A percentile compares a stretch with the other conserved stretches of the same genome.
Conservation (phyloP, 2,888 invertebrate species). For the Panzeria rudis region DNA sequence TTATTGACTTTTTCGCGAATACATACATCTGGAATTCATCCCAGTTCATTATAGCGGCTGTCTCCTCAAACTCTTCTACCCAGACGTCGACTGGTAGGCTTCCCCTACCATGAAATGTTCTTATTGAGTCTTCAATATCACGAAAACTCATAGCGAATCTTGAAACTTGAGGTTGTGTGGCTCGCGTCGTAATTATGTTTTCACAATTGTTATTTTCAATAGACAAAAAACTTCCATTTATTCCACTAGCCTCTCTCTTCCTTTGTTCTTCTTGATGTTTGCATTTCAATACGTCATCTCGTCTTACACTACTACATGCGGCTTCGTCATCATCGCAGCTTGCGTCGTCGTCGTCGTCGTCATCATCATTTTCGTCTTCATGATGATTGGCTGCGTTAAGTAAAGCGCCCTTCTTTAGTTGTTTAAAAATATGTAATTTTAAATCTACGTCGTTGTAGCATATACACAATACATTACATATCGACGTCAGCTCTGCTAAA, state of each 20-base stretch:
- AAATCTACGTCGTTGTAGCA: not conserved
- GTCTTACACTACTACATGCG: not conserved
- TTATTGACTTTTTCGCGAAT: constrained; percentile 60
- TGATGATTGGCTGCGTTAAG: too few relatives aligned
- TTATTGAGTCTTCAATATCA: constrained; percentile 59
- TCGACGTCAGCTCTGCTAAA: too few relatives aligned
- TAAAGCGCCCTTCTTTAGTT: not conserved
- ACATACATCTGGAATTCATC: constrained; percentile 62
- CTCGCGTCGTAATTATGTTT: not conserved
- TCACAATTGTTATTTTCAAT: constrained; percentile 15
- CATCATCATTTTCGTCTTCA: not conserved
- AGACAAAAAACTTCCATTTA: constrained; percentile 8
- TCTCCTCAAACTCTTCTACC: constrained; percentile 57
- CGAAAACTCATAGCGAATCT: constrained; percentile 60
- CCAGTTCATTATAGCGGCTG: constrained; percentile 48
- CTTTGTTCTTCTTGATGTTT: not conserved
- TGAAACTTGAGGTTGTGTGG: not conserved
- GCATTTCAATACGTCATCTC: not conserved
- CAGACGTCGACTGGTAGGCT: constrained; percentile 24
- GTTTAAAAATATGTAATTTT: not conserved
- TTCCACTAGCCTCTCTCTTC: not conserved
- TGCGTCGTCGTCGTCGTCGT: too few relatives aligned
- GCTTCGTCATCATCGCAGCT: constrained; percentile 7
- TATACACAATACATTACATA: too few relatives aligned
- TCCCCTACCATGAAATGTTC: constrained; percentile 37